phyloP scores from a whole-genome alignment of 2,888 invertebrate species.

The Drosophila imparisetae region DNA sequence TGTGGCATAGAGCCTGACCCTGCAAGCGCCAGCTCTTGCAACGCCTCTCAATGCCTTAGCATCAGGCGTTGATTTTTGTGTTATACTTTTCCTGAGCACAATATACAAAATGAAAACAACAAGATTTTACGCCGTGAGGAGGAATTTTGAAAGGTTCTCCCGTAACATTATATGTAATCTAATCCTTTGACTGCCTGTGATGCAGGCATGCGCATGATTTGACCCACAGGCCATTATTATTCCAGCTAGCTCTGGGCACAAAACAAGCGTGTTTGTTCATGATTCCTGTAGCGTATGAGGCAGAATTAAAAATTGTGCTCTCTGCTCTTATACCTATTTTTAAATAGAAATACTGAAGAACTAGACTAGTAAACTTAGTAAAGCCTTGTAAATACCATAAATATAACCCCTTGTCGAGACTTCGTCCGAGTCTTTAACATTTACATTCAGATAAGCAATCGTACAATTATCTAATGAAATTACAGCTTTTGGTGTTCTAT shows the following conservation, averaged over 20 bases:
- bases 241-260: constrained; percentile 20
- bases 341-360: constrained; percentile 11
- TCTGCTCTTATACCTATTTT: constrained; percentile 16
- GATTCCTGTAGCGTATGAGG: constrained; percentile 10
- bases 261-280: constrained; percentile 31
- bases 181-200: constrained; percentile 44
- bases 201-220: constrained; percentile 23
- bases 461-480: constrained; percentile 1
- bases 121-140: constrained; percentile 8
- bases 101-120: constrained; percentile 36
- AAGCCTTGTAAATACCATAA: neutral
- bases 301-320: constrained; percentile 14
- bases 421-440: neutral
- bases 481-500: neutral
- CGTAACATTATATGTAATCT: constrained; percentile 9
- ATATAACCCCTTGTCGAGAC: neutral
- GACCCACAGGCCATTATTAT: constrained; percentile 37
- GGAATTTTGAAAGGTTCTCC: constrained; percentile 1
- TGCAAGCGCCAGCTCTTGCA: constrained; percentile 8
- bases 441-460: neutral
- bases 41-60: constrained; percentile 4
- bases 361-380: neutral
- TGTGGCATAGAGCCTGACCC: constrained; percentile 37
- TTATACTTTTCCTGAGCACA: constrained; percentile 31
- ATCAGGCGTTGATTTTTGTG: constrained; percentile 47